Conservation (phyloP, 2,797 vertebrate genomes). For the Rhinoraja longicauda region DNA sequence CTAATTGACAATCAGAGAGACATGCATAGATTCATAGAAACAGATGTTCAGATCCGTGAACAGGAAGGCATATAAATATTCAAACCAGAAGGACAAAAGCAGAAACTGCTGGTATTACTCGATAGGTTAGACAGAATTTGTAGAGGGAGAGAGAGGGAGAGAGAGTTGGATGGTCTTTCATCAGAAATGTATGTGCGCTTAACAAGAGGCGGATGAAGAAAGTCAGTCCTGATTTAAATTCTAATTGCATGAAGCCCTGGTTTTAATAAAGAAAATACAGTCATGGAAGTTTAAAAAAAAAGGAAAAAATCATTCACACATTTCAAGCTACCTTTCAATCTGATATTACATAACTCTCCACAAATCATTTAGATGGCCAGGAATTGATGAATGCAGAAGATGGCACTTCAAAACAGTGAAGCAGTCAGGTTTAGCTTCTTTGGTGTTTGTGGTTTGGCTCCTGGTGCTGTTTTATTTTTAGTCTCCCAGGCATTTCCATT, state of each 20-base stretch:
- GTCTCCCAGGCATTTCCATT: not conserved
- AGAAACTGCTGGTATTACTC: too few species aligned
- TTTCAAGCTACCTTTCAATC: not conserved
- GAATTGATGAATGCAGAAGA: not conserved
- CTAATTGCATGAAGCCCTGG: not conserved
- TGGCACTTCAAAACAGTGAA: not conserved
- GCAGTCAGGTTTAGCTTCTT: not conserved
- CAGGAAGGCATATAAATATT: not conserved
- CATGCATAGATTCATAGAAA: not conserved
- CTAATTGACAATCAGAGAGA: not conserved
- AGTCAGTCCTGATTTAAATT: not conserved
- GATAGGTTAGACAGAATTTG: too few species aligned
- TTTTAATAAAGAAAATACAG: not conserved
- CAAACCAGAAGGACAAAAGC: not conserved
- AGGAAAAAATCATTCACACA: not conserved
- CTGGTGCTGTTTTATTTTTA: conserved; percentile 9
- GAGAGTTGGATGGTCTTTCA: too few species aligned
- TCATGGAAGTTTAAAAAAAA: not conserved
- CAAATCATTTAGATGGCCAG: not conserved
- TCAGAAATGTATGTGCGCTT: not conserved
- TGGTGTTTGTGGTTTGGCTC: conserved; percentile 36
- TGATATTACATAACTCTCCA: not conserved
- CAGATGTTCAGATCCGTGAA: not conserved
- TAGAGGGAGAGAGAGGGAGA: too few species aligned
- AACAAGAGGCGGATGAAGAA: not conserved